These are phyloP conservation scores for Chirona hameri DNA, from an alignment of 2,888 invertebrate genomes.

Conservation along the genomic window DNA sequence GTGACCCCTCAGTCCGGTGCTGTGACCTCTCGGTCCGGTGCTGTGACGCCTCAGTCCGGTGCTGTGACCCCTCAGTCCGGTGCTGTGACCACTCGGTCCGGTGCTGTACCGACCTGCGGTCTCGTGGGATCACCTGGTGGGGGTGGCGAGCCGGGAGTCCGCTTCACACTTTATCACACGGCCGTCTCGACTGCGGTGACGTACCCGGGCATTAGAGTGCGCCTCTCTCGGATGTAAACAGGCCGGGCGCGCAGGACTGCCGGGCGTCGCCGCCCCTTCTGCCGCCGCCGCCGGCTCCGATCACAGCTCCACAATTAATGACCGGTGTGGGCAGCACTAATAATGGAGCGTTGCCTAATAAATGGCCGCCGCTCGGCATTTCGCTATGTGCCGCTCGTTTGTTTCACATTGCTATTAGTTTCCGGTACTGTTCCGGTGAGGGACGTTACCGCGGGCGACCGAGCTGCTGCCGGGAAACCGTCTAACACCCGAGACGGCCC, in stretches of 20 bases:
- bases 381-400: conserved; percentile 22
- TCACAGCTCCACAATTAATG: not conserved
- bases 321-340: not conserved
- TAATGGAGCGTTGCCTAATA: not conserved
- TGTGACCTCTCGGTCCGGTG: no score
- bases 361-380: not conserved
- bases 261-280: not conserved
- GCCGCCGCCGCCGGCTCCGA: not conserved
- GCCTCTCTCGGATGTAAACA: not conserved
- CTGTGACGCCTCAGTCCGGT: no score
- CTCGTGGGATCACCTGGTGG: no score
- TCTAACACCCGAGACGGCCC: no score
- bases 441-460: not conserved
- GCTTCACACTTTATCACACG: not conserved
- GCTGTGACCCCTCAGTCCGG: no score
- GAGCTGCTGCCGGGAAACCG: no score
- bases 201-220: conserved; percentile 2
- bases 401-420: conserved; percentile 1
- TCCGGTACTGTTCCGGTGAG: not conserved
- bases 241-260: not conserved
- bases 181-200: not conserved
- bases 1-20: no score
- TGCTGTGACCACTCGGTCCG: no score
- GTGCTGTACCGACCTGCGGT: no score
- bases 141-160: not conserved